A percentile compares a stretch with the other conserved stretches of the same genome.
Conservation (phyloP, 2,888 invertebrate genomes). For the Lasioglossum lativentre region DNA sequence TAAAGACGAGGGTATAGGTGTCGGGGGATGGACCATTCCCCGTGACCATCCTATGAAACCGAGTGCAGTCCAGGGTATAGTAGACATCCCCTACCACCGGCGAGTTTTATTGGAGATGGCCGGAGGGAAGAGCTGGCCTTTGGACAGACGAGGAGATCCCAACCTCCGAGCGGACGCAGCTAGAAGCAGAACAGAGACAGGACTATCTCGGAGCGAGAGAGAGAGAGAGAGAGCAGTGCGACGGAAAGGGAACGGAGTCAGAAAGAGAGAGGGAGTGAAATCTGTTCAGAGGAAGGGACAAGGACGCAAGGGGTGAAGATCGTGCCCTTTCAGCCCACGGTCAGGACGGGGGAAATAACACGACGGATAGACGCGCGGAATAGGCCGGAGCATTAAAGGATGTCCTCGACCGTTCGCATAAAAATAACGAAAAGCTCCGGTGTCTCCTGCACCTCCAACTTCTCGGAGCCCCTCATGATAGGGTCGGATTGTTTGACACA, state of each 20-base stretch:
- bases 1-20: constrained; percentile 83
- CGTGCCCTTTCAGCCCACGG: constrained; percentile 41
- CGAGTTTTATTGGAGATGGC: constrained; percentile 75
- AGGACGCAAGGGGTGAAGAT: constrained; percentile 71
- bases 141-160: constrained; percentile 15
- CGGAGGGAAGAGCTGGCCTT: constrained; percentile 31
- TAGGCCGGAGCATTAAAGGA: constrained; percentile 62
- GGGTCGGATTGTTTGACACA: constrained; percentile 37
- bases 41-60: constrained; percentile 81
- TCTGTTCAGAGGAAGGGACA: constrained; percentile 64
- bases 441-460: constrained; percentile 7
- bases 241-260: not conserved
- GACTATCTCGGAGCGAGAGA: not conserved
- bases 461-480: constrained; percentile 22
- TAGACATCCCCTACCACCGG: constrained; percentile 72
- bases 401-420: constrained; percentile 51
- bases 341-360: constrained; percentile 63
- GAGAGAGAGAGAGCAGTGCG: not conserved
- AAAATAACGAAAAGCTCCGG: constrained; percentile 57
- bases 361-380: constrained; percentile 55
- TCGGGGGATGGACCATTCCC: constrained; percentile 81
- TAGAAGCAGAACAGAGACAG: not conserved
- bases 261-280: constrained; percentile 57
- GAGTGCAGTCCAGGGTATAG: constrained; percentile 80
- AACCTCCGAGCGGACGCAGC: not conserved